A percentile compares a stretch with the other conserved stretches of the same genome.
Evolutionary conservation across 2,888 invertebrate species (phyloP).

Genomic region (Keiferia lycopersicella): DNA sequence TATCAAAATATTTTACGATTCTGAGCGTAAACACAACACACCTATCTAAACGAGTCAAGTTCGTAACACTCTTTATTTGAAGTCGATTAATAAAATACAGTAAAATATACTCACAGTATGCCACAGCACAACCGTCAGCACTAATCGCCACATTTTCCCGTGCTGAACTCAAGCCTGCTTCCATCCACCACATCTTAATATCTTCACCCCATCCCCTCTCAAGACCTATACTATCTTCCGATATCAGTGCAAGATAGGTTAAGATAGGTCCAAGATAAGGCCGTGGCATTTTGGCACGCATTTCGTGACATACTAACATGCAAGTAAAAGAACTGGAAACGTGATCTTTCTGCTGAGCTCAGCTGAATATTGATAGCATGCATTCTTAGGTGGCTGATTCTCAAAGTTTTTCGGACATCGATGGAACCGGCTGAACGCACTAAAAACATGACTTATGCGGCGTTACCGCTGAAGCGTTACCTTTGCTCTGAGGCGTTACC

Average conservation of each 20-base stretch:
- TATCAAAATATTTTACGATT: too few species aligned
- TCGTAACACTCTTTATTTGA: too few species aligned
- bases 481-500: too few species aligned
- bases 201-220: constrained; percentile 13
- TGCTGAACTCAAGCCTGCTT: neutral
- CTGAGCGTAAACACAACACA: too few species aligned
- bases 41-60: too few species aligned
- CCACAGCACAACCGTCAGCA: constrained; percentile 39
- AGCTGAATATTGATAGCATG: constrained; percentile 13
- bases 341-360: constrained; percentile 31
- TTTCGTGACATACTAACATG: constrained; percentile 12
- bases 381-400: neutral
- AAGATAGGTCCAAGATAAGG: constrained; percentile 15
- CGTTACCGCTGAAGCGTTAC: too few species aligned
- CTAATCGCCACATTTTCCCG: constrained; percentile 38
- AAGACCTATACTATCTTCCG: neutral
- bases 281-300: constrained; percentile 22
- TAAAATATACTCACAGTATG: constrained; percentile 42
- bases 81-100: constrained; percentile 12
- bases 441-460: too few species aligned
- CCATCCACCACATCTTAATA: constrained; percentile 12
- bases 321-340: constrained; percentile 25
- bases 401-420: constrained; percentile 1
- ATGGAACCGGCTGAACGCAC: too few species aligned
- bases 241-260: neutral